Evolutionary conservation across 92 coral and sea anemone species (phyloP), one percentile per base, ranked within the genome.

Genomic region (Ricordea florida): DNA sequence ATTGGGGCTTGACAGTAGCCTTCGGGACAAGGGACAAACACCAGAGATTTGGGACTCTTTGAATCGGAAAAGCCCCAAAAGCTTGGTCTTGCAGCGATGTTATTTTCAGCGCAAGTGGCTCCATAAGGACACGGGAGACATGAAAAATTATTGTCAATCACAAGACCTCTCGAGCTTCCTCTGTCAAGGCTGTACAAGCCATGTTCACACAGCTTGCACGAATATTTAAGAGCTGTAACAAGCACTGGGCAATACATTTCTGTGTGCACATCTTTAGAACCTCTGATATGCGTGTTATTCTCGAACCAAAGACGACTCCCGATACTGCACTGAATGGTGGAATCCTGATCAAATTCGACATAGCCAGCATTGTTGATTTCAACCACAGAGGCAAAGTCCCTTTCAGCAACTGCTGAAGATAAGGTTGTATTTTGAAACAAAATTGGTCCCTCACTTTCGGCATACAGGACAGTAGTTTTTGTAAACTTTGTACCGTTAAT

Each of bases 101-200:
- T 46, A 1, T 42, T 14, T 31, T 52, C 31, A 1, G 72, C 16
- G 23, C 91, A 85, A 6, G 32, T 38, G 4, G 83, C 82, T 15
- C 83, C 84, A 26, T 41, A 87, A 1, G 92, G 88, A 15, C 92
- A 87, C 7, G 41, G 85, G 8, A 34, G 66, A 52, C 88, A 87
- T 2, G 31, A 10, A 3, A 81, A 48, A 31, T 27, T 30, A 9
- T 58, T 17, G 41, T 28, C 22, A 0, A 35, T 10, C 10, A 14
- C 17, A 32, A 79, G 26, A 21, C 93, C 93, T 11, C 27, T 46
- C 6, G 69, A 17, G 16, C 30, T 28, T 15, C 88, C 93, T 27
- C 72, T 53, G 17, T 62, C 59, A 11, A 87, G 59, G 32, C 82
- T 83, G 78, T 87, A 87, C 21, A 46, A 44, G 0, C 81, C 85